Conservation (phyloP, 23 tunicate species). For the Oikopleura vanhoeffeni region DNA sequence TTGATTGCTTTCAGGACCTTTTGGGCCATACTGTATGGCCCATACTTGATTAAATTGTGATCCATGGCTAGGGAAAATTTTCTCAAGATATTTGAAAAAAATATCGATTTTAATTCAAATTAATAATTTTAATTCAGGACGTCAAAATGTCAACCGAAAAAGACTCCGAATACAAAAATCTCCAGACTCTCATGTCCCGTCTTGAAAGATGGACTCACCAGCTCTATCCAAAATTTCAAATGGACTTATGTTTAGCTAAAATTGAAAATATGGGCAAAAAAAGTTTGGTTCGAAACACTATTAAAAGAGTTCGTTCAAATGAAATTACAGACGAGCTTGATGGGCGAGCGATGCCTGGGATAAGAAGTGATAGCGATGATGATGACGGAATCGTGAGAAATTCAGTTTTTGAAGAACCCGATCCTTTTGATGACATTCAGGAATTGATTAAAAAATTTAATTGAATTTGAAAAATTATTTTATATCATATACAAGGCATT, state of each 20-base stretch:
- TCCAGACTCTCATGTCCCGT: neutral
- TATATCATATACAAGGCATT: no score
- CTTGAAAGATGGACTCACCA: neutral
- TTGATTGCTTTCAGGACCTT: no score
- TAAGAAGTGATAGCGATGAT: neutral
- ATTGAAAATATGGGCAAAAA: slow-evolving; percentile 8
- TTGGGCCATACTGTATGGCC: no score
- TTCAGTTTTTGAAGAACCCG: no score
- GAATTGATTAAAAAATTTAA: no score
- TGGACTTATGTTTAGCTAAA: neutral
- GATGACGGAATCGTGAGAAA: no score
- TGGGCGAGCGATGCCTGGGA: neutral
- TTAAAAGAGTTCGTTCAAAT: neutral
- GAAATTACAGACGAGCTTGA: neutral
- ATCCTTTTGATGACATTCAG: neutral
- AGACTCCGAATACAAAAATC: slow-evolving; percentile 2
- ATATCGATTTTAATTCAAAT: no score
- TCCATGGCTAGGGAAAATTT: no score
- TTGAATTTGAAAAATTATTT: no score
- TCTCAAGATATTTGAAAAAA: no score
- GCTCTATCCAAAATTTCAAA: neutral
- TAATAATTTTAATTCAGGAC: neutral
- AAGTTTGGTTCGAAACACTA: neutral
- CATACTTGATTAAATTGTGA: no score
- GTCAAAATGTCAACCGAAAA: neutral